These are phyloP conservation scores for Tinea semifulvella DNA, from an alignment of 2,888 invertebrate species.

Conservation along the genomic window DNA sequence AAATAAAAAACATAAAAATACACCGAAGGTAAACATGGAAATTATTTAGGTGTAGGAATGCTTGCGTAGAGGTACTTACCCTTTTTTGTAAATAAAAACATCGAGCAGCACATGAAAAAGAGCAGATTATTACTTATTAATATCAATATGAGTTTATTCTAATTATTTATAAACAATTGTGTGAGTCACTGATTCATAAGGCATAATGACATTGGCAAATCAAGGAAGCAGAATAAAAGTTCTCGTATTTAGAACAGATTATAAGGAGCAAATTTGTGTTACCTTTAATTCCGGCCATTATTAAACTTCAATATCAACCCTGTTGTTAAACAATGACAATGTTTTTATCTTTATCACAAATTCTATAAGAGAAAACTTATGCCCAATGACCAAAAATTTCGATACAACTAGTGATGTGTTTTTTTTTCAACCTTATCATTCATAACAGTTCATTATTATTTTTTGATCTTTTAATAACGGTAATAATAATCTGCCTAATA, in stretches of 20 bases:
- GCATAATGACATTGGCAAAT: not conserved
- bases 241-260: not conserved
- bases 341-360: slow-evolving; percentile 4
- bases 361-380: not conserved
- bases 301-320: too few relatives aligned
- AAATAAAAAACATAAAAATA: too few relatives aligned
- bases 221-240: not conserved
- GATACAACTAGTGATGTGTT: slow-evolving; percentile 1
- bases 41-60: too few relatives aligned
- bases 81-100: slow-evolving; percentile 27
- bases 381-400: not conserved
- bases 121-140: slow-evolving; percentile 13
- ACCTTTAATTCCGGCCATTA: slow-evolving; percentile 64
- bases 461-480: too few relatives aligned
- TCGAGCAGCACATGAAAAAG: slow-evolving; percentile 32
- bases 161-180: not conserved
- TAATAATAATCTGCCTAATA: too few relatives aligned
- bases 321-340: too few relatives aligned
- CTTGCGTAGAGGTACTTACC: too few relatives aligned
- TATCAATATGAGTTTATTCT: not conserved
- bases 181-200: slow-evolving; percentile 10
- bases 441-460: too few relatives aligned
- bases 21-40: too few relatives aligned
- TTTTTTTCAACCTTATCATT: too few relatives aligned
- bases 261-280: slow-evolving; percentile 17